phyloP scores from a whole-genome alignment of 35 echinoderm and acorn worm species.

The Ophioderma brevispina region DNA sequence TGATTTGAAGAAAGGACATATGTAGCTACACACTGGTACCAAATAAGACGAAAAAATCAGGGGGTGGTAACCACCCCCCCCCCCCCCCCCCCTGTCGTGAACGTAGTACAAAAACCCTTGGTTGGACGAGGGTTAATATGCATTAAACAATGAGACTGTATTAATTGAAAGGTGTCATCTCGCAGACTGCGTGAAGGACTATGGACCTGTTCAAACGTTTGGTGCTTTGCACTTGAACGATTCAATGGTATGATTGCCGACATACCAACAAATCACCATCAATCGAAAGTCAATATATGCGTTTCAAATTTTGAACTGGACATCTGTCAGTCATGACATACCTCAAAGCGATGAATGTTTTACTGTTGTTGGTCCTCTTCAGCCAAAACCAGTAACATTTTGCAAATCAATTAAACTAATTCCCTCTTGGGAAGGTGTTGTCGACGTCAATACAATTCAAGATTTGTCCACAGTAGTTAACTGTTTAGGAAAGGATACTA shows the following conservation, averaged over 20 bases:
- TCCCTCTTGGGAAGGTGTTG: not conserved
- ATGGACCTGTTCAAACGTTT: slow-evolving; percentile 6
- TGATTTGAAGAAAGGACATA: too few relatives aligned
- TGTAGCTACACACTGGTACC: too few relatives aligned
- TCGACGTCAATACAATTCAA: not conserved
- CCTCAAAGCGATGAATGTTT: not conserved
- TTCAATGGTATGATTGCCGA: slow-evolving; percentile 19
- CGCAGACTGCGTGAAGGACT: slow-evolving; percentile 17
- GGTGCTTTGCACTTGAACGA: slow-evolving; percentile 33
- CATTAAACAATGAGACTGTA: too few relatives aligned
- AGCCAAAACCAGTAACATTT: not conserved
- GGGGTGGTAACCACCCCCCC: too few relatives aligned
- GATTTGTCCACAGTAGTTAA: not conserved
- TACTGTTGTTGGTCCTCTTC: not conserved
- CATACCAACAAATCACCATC: slow-evolving; percentile 15
- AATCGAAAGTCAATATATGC: not conserved
- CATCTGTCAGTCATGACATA: not conserved
- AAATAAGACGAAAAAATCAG: too few relatives aligned
- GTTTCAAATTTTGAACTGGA: not conserved
- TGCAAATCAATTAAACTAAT: not conserved
- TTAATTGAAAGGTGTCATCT: slow-evolving; percentile 10
- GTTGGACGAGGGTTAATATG: too few relatives aligned
- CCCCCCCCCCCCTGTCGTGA: too few relatives aligned
- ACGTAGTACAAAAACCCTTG: too few relatives aligned
- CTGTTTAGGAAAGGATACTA: not conserved